Percentiles rank a stretch among this genome's conserved stretches.
phyloP scores from a whole-genome alignment of 2,113 vertebrate genomes.

The Pipa parva region DNA sequence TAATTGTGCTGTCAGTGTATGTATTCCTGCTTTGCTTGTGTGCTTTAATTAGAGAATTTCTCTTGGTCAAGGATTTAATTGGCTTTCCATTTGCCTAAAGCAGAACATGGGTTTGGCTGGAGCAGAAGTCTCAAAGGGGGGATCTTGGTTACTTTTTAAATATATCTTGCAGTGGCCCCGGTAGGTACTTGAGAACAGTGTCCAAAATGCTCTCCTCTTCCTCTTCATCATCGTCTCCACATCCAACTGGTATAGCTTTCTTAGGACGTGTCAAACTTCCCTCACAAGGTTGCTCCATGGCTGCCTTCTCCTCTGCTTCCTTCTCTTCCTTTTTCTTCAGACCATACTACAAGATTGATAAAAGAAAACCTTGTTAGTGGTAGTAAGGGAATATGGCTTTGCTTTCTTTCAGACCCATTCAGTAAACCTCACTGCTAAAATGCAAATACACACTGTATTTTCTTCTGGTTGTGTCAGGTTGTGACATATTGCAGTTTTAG shows the following conservation, averaged over 20 bases:
- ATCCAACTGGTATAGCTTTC: slow-evolving; percentile 91
- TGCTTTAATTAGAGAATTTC: slow-evolving; percentile 7
- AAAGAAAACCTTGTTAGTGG: not conserved
- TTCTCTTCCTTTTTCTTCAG: slow-evolving; percentile 98
- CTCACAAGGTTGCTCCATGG: slow-evolving; percentile 93
- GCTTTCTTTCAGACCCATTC: not conserved
- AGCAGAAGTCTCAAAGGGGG: slow-evolving; percentile 31
- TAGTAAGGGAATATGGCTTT: not conserved
- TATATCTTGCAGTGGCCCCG: slow-evolving; percentile 95
- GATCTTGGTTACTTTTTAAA: slow-evolving; percentile 87
- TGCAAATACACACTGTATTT: no score
- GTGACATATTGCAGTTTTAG: no score
- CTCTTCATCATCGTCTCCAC: slow-evolving; percentile 89
- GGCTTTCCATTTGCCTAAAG: slow-evolving; percentile 22
- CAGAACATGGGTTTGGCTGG: slow-evolving; percentile 28
- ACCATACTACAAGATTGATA: slow-evolving; percentile 73
- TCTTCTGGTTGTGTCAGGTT: no score
- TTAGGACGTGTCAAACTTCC: slow-evolving; percentile 93
- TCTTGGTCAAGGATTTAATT: slow-evolving; percentile 18
- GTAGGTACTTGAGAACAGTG: slow-evolving; percentile 96
- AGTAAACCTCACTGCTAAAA: no score
- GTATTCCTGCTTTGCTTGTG: slow-evolving; percentile 9
- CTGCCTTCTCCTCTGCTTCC: slow-evolving; percentile 94
- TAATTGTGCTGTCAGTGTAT: not conserved
- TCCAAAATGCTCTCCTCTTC: slow-evolving; percentile 96